These are phyloP conservation scores for Perca schrenkii DNA, from an alignment of 2,113 vertebrate genomes.

Conservation along the genomic window DNA sequence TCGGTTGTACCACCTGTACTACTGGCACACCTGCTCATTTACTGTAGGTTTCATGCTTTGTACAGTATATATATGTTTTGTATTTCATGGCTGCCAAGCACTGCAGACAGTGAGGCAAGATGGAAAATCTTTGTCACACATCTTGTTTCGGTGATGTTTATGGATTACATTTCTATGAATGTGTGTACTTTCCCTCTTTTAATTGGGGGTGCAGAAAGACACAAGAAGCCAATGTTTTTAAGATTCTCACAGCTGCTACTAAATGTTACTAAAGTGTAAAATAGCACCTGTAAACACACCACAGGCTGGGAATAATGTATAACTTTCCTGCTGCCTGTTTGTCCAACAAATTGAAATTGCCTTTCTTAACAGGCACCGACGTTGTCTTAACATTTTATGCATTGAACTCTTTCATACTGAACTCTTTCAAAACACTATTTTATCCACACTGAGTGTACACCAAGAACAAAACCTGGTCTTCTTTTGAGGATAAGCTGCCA, in stretches of 20 bases:
- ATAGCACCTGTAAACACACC: background rate
- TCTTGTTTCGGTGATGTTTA: background rate
- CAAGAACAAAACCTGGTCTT: conserved; percentile 83
- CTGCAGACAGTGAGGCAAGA: background rate
- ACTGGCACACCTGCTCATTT: no score
- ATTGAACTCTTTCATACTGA: conserved; percentile 9
- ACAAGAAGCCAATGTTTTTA: background rate
- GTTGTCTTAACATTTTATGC: conserved; percentile 1
- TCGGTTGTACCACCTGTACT: no score
- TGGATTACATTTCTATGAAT: background rate
- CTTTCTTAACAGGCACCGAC: background rate
- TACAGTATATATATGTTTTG: no score
- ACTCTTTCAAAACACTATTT: conserved; percentile 82
- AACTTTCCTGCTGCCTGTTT: conserved; percentile 2
- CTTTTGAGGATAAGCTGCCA: conserved; percentile 86
- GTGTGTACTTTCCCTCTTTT: background rate
- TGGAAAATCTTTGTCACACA: background rate
- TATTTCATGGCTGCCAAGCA: no score
- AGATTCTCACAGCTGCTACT: background rate
- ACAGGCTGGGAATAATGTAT: background rate
- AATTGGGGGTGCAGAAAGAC: no score
- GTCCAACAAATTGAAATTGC: conserved; percentile 10
- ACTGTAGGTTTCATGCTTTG: no score
- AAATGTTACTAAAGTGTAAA: background rate
- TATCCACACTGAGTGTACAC: conserved; percentile 85